A percentile compares a stretch with the other conserved stretches of the same genome.
Evolutionary conservation across 2,888 invertebrate genomes (phyloP).

Genomic region (Polydrusus pterygomalis): DNA sequence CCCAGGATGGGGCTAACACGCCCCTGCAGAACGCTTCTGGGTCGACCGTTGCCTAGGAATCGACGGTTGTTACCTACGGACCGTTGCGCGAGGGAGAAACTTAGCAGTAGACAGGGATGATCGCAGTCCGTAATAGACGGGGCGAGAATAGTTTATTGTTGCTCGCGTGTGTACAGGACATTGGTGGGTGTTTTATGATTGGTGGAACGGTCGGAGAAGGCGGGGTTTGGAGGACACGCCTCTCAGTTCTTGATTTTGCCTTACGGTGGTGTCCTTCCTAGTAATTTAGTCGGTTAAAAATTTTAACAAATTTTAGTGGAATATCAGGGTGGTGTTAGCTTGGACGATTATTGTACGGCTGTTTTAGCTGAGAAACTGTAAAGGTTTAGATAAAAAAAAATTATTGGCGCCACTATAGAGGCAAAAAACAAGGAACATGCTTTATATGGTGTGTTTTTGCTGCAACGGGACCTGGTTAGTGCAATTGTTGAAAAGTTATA

Average conservation of each 20-base stretch:
- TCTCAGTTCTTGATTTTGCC: constrained; percentile 38
- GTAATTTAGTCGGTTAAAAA: constrained; percentile 18
- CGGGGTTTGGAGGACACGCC: constrained; percentile 27
- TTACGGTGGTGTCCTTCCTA: constrained; percentile 23
- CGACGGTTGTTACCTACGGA: constrained; percentile 18
- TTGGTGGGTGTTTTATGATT: constrained; percentile 34
- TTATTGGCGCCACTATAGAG: constrained; percentile 29
- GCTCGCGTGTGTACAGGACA: constrained; percentile 50
- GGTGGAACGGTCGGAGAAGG: constrained; percentile 27
- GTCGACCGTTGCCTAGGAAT: constrained; percentile 50
- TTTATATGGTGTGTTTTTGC: constrained; percentile 27
- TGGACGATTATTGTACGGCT: not conserved
- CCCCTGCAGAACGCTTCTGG: constrained; percentile 46
- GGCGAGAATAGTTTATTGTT: constrained; percentile 45
- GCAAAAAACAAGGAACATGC: constrained; percentile 34
- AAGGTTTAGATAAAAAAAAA: constrained; percentile 9
- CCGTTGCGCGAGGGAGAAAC: constrained; percentile 30
- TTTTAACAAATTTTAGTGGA: constrained; percentile 8
- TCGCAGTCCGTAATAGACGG: constrained; percentile 35
- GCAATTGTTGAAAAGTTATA: not conserved
- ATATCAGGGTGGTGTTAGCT: constrained; percentile 14
- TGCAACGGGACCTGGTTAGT: not conserved
- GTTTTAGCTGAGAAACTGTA: constrained; percentile 23
- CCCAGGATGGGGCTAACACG: constrained; percentile 37
- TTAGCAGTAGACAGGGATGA: constrained; percentile 31